Conservation (phyloP, 2,113 vertebrate genomes). For the Sialia sialis region DNA sequence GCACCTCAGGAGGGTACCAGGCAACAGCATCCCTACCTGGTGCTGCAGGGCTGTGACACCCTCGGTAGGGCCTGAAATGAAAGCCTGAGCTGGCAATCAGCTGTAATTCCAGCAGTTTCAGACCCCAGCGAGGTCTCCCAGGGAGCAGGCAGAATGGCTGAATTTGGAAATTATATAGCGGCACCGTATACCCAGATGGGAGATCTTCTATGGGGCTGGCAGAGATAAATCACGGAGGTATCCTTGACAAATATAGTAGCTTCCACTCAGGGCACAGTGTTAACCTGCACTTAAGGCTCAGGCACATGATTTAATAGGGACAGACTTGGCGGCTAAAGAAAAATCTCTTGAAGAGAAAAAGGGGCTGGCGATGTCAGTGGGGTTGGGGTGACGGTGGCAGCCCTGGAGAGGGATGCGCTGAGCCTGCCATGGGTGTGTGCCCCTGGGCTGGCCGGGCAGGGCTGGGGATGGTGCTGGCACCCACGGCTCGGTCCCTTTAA, state of each 20-base stretch:
- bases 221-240: conserved; percentile 14
- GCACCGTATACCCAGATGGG: background rate
- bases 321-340: conserved; percentile 2
- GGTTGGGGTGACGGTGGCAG: background rate
- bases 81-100: background rate
- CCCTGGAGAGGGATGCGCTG: accelerated
- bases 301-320: conserved; percentile 46
- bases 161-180: background rate
- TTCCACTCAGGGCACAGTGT: conserved; percentile 35
- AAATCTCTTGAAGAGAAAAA: background rate
- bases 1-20: accelerated
- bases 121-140: background rate
- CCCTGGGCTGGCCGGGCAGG: too few relatives aligned
- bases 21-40: background rate
- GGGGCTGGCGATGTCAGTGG: background rate
- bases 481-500: conserved; percentile 43
- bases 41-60: accelerated
- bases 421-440: background rate
- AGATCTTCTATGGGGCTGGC: background rate
- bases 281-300: conserved; percentile 60
- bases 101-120: background rate
- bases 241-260: conserved; percentile 46
- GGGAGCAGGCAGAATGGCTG: background rate
- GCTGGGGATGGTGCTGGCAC: too few relatives aligned
- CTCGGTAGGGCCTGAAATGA: background rate